A percentile compares a stretch with the other conserved stretches of the same genome.
These are phyloP conservation scores for Dendrocopos noguchii DNA, from an alignment of 2,113 vertebrate genomes.

Conservation along the genomic window DNA sequence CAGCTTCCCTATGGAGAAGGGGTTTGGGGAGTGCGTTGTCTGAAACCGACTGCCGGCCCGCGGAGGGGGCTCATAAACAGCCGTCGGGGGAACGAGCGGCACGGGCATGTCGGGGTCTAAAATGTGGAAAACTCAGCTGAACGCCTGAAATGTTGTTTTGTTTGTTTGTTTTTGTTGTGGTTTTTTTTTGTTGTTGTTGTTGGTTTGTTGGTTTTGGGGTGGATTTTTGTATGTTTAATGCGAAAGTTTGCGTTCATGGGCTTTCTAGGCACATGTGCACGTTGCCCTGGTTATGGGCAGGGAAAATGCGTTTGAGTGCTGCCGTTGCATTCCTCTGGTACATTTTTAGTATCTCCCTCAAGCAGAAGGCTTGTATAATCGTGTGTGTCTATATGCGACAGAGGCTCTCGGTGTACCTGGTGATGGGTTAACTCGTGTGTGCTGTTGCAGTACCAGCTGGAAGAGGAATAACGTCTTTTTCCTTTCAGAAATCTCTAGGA, in stretches of 20 bases:
- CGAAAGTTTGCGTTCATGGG: slow-evolving; percentile 26
- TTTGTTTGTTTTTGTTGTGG: too few species aligned
- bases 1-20: neutral
- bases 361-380: slow-evolving; percentile 42
- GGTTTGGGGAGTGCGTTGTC: too few species aligned
- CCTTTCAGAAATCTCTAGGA: neutral
- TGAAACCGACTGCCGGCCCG: neutral
- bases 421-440: neutral
- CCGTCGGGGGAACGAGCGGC: neutral
- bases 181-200: too few species aligned
- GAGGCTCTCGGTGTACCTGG: slow-evolving; percentile 46
- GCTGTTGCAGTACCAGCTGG: neutral
- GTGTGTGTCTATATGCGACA: neutral
- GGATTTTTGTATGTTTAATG: neutral
- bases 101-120: neutral
- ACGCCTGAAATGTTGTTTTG: neutral
- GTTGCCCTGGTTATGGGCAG: slow-evolving; percentile 46
- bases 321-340: slow-evolving; percentile 37
- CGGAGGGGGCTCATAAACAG: neutral
- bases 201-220: neutral
- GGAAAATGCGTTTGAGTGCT: slow-evolving; percentile 14
- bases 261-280: slow-evolving; percentile 39
- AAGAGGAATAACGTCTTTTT: neutral
- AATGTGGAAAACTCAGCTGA: neutral
- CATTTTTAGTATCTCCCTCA: slow-evolving; percentile 44